phyloP scores from a whole-genome alignment of 2,888 invertebrate genomes.

The Agrochola macilenta region DNA sequence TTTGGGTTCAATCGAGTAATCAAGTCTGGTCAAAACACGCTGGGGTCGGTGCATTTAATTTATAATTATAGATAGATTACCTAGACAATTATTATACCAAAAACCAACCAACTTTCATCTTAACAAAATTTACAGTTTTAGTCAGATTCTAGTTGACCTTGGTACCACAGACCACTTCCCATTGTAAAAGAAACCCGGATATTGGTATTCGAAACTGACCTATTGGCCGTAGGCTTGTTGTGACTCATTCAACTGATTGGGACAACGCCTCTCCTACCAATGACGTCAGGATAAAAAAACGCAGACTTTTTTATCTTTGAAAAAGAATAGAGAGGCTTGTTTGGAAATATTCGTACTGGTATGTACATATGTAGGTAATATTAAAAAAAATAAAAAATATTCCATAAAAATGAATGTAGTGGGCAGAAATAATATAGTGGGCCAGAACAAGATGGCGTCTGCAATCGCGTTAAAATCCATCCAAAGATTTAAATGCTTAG shows the following conservation, averaged over 20 bases:
- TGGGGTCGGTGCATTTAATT: too few relatives aligned
- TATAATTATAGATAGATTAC: too few relatives aligned
- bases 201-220: constrained; percentile 45
- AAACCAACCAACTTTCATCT: background rate
- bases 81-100: background rate
- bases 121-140: background rate
- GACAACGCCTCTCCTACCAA: constrained; percentile 17
- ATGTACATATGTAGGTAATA: too few relatives aligned
- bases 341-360: background rate
- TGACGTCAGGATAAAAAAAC: constrained; percentile 43
- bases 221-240: constrained; percentile 18
- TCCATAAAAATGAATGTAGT: background rate
- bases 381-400: background rate
- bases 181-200: constrained; percentile 40
- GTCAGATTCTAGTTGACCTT: constrained; percentile 28
- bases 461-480: background rate
- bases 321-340: background rate
- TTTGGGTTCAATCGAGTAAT: too few relatives aligned
- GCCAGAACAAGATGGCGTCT: background rate
- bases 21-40: too few relatives aligned
- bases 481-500: too few relatives aligned
- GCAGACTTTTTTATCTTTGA: constrained; percentile 9
- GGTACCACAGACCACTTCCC: constrained; percentile 8
- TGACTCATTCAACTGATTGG: constrained; percentile 50
- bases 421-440: background rate